Evolutionary conservation across 2,797 vertebrate genomes (phyloP).

Genomic region (Microcaecilia unicolor): DNA sequence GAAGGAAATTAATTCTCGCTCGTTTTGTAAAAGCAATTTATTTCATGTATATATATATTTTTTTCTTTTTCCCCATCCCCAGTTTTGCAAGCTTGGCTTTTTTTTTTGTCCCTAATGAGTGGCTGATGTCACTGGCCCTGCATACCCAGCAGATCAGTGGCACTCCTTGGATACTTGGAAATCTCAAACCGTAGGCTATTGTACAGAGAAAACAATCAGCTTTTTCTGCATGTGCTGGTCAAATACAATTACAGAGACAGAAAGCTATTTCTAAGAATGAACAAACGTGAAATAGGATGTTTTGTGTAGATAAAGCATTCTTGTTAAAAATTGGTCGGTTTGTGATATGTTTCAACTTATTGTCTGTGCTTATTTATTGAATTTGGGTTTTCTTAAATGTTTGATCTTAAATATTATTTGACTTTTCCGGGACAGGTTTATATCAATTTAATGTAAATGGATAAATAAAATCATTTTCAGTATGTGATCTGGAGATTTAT

Average conservation of each 20-base stretch:
- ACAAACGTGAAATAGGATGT: slow-evolving; percentile 87
- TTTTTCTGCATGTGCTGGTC: slow-evolving; percentile 86
- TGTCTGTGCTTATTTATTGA: slow-evolving; percentile 93
- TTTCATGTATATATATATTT: slow-evolving; percentile 34
- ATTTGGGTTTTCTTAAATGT: slow-evolving; percentile 90
- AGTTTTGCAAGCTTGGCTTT: slow-evolving; percentile 21
- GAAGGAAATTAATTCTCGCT: slow-evolving; percentile 8
- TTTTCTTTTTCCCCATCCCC: slow-evolving; percentile 28
- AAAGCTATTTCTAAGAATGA: slow-evolving; percentile 67
- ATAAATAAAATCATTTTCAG: slow-evolving; percentile 93
- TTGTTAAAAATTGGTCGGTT: slow-evolving; percentile 90
- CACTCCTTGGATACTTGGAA: slow-evolving; percentile 44
- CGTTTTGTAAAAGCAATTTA: slow-evolving; percentile 26
- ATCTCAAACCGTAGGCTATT: slow-evolving; percentile 52
- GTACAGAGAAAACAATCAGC: slow-evolving; percentile 55
- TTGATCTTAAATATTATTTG: slow-evolving; percentile 82
- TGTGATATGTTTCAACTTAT: slow-evolving; percentile 86
- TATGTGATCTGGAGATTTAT: slow-evolving; percentile 66
- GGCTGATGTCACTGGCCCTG: slow-evolving; percentile 41
- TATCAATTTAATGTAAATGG: slow-evolving; percentile 87
- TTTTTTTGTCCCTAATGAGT: slow-evolving; percentile 37
- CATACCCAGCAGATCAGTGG: slow-evolving; percentile 32
- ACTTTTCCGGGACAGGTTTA: slow-evolving; percentile 83
- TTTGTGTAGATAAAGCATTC: slow-evolving; percentile 94
- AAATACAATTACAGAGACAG: slow-evolving; percentile 59